phyloP scores from a whole-genome alignment of 2,888 invertebrate genomes.

The Folsomia manolachei region DNA sequence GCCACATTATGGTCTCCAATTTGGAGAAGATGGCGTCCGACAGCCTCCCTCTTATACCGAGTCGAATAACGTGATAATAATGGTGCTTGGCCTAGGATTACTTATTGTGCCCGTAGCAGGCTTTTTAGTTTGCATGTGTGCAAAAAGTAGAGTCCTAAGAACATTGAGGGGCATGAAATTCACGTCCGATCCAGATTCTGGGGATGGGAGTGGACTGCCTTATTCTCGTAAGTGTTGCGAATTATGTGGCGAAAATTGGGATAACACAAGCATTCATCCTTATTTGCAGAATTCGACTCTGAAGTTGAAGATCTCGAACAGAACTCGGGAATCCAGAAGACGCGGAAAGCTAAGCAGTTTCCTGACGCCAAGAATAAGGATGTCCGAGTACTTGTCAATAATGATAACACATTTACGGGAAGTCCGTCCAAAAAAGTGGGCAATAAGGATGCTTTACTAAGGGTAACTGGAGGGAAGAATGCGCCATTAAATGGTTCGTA shows the following conservation, averaged over 20 bases:
- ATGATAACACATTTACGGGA: slow-evolving; percentile 3
- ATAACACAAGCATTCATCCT: background rate
- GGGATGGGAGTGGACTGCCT: slow-evolving; percentile 27
- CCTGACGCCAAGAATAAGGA: slow-evolving; percentile 1
- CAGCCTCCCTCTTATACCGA: slow-evolving; percentile 28
- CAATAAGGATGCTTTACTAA: background rate
- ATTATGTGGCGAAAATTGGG: background rate
- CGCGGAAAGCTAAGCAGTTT: background rate
- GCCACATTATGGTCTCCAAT: background rate
- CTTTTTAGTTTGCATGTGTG: slow-evolving; percentile 33
- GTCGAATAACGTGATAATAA: slow-evolving; percentile 38
- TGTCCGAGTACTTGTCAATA: slow-evolving; percentile 10
- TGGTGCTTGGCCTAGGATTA: slow-evolving; percentile 35
- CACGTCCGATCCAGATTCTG: slow-evolving; percentile 18
- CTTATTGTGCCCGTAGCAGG: slow-evolving; percentile 41
- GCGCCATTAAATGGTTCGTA: background rate
- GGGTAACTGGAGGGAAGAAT: background rate
- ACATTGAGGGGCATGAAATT: slow-evolving; percentile 11
- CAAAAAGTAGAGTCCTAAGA: slow-evolving; percentile 29
- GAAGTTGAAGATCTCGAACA: slow-evolving; percentile 11
- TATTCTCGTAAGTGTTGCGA: slow-evolving; percentile 39
- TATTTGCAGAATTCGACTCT: slow-evolving; percentile 31
- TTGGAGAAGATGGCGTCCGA: slow-evolving; percentile 17
- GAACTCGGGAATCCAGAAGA: background rate
- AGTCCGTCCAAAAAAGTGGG: background rate